Evolutionary conservation across 2,797 vertebrate species (phyloP), one percentile per base, ranked within the genome.

Genomic region (Fistularia commersonii): DNA sequence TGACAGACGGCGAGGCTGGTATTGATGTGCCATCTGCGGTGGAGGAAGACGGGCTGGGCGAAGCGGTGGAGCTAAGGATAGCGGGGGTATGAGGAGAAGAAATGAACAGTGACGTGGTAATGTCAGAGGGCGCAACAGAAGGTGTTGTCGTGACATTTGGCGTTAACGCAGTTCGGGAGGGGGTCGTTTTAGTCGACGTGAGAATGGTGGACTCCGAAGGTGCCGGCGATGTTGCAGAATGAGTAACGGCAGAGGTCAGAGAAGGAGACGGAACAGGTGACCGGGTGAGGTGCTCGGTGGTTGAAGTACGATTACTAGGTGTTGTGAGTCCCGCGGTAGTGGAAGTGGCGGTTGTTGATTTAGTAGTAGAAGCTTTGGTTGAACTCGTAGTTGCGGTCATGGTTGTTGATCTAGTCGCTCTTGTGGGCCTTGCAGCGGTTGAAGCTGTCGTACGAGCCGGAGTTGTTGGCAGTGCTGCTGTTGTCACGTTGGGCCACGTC

Each of bases 401-500:
- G 52, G 13, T 70, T 11, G 56, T 55, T 9, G 45, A 43, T 1
- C 57, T 56, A n/a, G 47, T 62, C 47, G 23, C 23, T 23, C 23
- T 23, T 4, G 70, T 55, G 14, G 72, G 39, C 42, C 66, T 74
- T 59, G 34, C 23, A 12, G 62, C 53, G 8, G 46, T 64, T 8
- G 54, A n/a, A 6, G 65, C 51, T 2, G 23, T 23, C 23, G 23
- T 2, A 4, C 23, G 23, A 23, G 23, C 23, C 4, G 23, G 23
- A 4, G 69, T 53, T 3, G 79, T 45, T 14, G 74, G 52, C 43
- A 56, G 47, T 47, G 70, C 66, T 15, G 79, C 59, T 56, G 61
- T 90, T 11, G 87, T 91, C 79, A 72, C 77, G 76, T 92, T 91
- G 39, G 88, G 84, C 37, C 50, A 63, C 0, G 87, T 91, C 73